A percentile compares a stretch with the other conserved stretches of the same genome.
These are phyloP conservation scores for Hippocampus barbouri DNA, from an alignment of 2,113 vertebrate genomes.

Conservation along the genomic window DNA sequence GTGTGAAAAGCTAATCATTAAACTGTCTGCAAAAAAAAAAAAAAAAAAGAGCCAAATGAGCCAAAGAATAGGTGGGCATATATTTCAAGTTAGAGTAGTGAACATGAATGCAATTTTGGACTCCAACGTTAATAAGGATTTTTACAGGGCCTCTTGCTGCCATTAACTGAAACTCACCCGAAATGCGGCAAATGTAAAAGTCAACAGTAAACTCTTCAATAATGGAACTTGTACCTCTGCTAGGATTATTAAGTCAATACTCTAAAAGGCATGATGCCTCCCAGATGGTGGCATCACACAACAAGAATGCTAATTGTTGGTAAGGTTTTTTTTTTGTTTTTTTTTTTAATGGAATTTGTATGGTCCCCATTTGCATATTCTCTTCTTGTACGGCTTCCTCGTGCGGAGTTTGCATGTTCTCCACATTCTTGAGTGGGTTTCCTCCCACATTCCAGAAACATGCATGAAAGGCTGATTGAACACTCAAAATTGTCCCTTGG, in stretches of 20 bases:
- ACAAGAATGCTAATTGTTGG: background rate
- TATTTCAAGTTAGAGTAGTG: background rate
- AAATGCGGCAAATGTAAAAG: background rate
- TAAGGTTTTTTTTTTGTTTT: background rate
- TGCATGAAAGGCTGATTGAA: too few species aligned
- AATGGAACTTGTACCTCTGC: background rate
- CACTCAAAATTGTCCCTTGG: too few species aligned
- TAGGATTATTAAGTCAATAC: background rate
- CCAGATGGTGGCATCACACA: too few species aligned
- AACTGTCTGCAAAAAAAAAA: background rate
- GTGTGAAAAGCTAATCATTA: background rate
- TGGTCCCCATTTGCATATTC: background rate
- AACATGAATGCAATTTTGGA: background rate
- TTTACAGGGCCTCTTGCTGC: background rate
- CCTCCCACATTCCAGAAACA: too few species aligned
- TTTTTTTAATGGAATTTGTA: constrained; percentile 1
- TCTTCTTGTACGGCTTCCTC: too few species aligned
- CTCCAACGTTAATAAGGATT: background rate
- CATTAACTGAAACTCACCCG: background rate
- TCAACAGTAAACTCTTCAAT: background rate
- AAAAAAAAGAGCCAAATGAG: too few species aligned
- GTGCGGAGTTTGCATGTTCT: too few species aligned
- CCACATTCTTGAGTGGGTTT: too few species aligned
- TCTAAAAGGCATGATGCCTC: background rate
- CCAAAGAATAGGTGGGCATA: too few species aligned